Percentiles rank a stretch among this genome's conserved stretches.
Conservation (phyloP, 30 jellyfish, hydroid and myxozoan genomes). For the Chironex yamaguchii region DNA sequence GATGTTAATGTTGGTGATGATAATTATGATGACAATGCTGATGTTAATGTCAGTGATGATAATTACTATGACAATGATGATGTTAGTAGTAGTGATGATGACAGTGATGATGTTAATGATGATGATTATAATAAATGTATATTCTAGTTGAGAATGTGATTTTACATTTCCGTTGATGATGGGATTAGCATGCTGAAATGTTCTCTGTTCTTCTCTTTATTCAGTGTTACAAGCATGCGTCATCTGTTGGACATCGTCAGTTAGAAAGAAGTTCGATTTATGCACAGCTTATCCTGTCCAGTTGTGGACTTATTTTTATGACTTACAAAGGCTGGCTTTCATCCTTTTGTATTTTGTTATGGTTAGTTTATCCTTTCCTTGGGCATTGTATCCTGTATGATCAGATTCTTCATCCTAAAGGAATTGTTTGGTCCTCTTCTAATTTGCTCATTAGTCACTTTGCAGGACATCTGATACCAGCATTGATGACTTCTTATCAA, state of each 20-base stretch:
- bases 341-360: constrained; percentile 55
- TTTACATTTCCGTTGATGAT: not conserved
- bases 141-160: too few relatives aligned
- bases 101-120: too few relatives aligned
- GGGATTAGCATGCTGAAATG: not conserved
- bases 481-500: constrained; percentile 55
- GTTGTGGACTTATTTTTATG: constrained; percentile 59
- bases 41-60: too few relatives aligned
- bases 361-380: constrained; percentile 72
- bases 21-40: too few relatives aligned
- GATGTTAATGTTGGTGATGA: too few relatives aligned
- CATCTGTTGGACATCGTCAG: not conserved
- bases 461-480: constrained; percentile 66
- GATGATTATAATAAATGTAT: too few relatives aligned
- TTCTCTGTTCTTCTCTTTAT: not conserved
- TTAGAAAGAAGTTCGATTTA: constrained; percentile 66
- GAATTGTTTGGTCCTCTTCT: not conserved
- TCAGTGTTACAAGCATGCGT: not conserved
- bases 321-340: constrained; percentile 72
- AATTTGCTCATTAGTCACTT: constrained; percentile 55
- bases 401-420: not conserved
- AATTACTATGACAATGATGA: too few relatives aligned
- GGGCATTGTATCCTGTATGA: constrained; percentile 38
- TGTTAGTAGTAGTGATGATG: too few relatives aligned
- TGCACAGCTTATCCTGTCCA: constrained; percentile 63